Percentiles rank a stretch among this genome's conserved stretches.
These are phyloP conservation scores for Hemistola chrysoprasaria DNA, from an alignment of 2,888 invertebrate species.

Conservation along the genomic window DNA sequence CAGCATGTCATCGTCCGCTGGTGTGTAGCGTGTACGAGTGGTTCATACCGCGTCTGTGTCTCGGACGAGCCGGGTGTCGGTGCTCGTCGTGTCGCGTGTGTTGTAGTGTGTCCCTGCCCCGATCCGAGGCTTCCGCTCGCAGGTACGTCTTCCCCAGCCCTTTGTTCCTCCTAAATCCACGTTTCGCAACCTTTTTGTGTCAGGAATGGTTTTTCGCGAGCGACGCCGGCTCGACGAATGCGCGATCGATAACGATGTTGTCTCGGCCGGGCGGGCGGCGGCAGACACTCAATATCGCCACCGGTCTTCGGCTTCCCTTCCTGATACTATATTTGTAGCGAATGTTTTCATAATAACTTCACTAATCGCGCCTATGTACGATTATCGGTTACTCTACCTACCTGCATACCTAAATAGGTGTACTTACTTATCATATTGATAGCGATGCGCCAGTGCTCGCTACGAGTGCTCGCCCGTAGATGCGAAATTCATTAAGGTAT, in stretches of 20 bases:
- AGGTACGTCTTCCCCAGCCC: conserved; percentile 49
- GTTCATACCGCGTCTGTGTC: conserved; percentile 68
- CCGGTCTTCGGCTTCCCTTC: conserved; percentile 46
- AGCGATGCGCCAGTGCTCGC: conserved; percentile 10
- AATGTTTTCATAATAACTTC: conserved; percentile 39
- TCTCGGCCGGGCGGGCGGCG: conserved; percentile 54
- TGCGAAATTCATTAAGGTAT: conserved; percentile 14
- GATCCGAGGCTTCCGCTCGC: conserved; percentile 49
- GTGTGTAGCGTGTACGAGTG: conserved; percentile 50
- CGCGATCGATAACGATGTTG: conserved; percentile 79
- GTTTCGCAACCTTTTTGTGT: conserved; percentile 47
- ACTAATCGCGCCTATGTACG: conserved; percentile 15
- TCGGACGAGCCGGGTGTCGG: conserved; percentile 68
- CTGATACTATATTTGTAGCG: conserved; percentile 36
- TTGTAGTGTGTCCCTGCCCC: conserved; percentile 66
- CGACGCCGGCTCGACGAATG: conserved; percentile 54
- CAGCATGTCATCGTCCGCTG: conserved; percentile 71
- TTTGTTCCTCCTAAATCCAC: conserved; percentile 19
- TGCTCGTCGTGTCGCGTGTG: conserved; percentile 72
- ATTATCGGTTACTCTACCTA: conserved; percentile 5
- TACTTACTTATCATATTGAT: conserved; percentile 3
- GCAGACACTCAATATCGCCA: conserved; percentile 47
- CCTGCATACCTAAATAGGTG: conserved; percentile 4
- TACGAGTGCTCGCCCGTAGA: conserved; percentile 7
- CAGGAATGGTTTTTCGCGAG: conserved; percentile 45